Evolutionary conservation across 2,888 invertebrate genomes (phyloP).

Genomic region (Pyrocoelia pectoralis): DNA sequence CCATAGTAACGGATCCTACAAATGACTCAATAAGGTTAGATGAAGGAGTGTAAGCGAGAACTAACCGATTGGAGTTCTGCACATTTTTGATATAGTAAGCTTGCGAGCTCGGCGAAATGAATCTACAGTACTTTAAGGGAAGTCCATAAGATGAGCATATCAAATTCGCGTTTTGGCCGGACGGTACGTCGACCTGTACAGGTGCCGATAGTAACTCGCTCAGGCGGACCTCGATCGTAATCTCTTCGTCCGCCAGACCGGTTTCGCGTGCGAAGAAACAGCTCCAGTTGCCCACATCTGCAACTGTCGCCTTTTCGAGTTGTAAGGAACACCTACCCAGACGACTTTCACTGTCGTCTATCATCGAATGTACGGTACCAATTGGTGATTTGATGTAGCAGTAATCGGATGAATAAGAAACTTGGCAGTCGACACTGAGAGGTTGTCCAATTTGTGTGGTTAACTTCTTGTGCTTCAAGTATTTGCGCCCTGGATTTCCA

Average conservation of each 20-base stretch:
- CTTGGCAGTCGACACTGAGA: constrained; percentile 32
- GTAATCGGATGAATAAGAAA: constrained; percentile 35
- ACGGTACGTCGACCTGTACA: constrained; percentile 17
- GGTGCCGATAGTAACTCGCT: constrained; percentile 26
- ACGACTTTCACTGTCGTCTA: constrained; percentile 6
- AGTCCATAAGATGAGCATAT: constrained; percentile 30
- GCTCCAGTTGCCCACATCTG: constrained; percentile 39
- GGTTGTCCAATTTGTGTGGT: constrained; percentile 18
- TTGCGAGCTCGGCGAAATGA: constrained; percentile 21
- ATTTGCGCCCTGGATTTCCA: constrained; percentile 19
- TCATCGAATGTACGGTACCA: constrained; percentile 30
- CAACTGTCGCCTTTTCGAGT: constrained; percentile 10
- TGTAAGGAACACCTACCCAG: constrained; percentile 32
- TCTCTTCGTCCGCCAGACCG: constrained; percentile 31
- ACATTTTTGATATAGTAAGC: constrained; percentile 23
- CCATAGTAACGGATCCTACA: constrained; percentile 38
- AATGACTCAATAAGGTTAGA: too few relatives aligned
- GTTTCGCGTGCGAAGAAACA: constrained; percentile 36
- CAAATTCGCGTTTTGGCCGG: constrained; percentile 24
- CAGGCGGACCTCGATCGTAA: constrained; percentile 31
- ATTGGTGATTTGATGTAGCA: constrained; percentile 38
- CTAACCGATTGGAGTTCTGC: constrained; percentile 19
- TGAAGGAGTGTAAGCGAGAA: neutral
- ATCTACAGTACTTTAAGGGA: constrained; percentile 33
- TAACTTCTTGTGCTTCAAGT: constrained; percentile 18